A percentile compares a stretch with the other conserved stretches of the same genome.
Evolutionary conservation across 2,888 invertebrate species (phyloP).

Genomic region (Drosophila anomalata): DNA sequence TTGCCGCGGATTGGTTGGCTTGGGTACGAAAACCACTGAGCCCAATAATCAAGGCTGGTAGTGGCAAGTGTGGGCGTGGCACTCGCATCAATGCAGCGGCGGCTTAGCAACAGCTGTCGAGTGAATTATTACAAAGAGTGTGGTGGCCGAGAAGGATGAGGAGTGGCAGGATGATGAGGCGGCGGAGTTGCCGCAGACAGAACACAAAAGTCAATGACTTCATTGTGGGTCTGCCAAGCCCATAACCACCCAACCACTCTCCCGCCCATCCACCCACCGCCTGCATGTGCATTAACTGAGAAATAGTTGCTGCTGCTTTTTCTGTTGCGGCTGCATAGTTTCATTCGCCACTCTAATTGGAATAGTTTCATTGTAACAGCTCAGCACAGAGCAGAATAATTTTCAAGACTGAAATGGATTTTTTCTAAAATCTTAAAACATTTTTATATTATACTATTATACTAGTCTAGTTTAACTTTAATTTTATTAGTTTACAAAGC

Average conservation of each 20-base stretch:
- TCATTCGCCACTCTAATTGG: conserved; percentile 71
- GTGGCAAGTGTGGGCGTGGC: conserved; percentile 53
- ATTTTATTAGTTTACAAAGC: too few species aligned
- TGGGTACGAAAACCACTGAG: conserved; percentile 58
- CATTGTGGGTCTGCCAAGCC: conserved; percentile 60
- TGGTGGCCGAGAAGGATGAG: conserved; percentile 8
- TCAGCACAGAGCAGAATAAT: neutral
- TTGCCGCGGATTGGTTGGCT: conserved; percentile 62
- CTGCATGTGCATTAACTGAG: conserved; percentile 72
- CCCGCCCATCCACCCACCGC: neutral
- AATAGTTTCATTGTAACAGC: conserved; percentile 68
- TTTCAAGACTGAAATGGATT: neutral
- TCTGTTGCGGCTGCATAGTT: conserved; percentile 71
- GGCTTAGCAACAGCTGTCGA: conserved; percentile 74
- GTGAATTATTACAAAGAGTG: conserved; percentile 67
- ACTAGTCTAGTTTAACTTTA: too few species aligned
- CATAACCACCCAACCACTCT: conserved; percentile 1
- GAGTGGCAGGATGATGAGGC: conserved; percentile 21
- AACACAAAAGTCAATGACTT: conserved; percentile 74
- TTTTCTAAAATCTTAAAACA: neutral
- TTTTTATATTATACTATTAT: too few species aligned
- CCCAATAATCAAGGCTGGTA: conserved; percentile 47
- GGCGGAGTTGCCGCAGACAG: conserved; percentile 51
- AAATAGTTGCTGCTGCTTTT: conserved; percentile 59
- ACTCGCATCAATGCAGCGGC: conserved; percentile 69